Base-by-base conservation (phyloP, 2,888 invertebrate species). In the Orthonychiurus folsomi region DNA sequence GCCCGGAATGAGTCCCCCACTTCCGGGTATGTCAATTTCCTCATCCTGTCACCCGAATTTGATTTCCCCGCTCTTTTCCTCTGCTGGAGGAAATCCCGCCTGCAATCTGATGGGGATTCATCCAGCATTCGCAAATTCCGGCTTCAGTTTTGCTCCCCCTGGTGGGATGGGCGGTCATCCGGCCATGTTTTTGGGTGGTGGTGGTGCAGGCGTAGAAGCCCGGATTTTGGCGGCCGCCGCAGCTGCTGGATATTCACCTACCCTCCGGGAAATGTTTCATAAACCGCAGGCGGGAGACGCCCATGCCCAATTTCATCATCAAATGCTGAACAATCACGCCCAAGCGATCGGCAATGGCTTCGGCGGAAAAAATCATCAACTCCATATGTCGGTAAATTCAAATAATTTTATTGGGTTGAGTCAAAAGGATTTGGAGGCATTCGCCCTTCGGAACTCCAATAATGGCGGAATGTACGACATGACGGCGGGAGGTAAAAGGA, bases 191-290 rank as follows among this genome's bases (percentile, higher is more conserved):
- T 9, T 37, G 37, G 5, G 5, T 37, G 9, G 5, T 15, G 15
- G 15, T 15, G 37, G 37, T 37, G 37, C 9, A 54, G 54, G 63
- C 21, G 61, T 68, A 24, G 72, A 69, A 60, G 70, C 69, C 24
- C 60, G 69, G 53, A 48, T 69, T 21, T 57, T 72, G 3, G 67
- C 67, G 2, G 70, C 67, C 1, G 67, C 67, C 23, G 68, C 70
- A 15, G 67, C 65, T 2, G 70, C 69, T 0, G 70, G 69, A 23
- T 68, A 69, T 52, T 66, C 70, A 5, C 67, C 68, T 48, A 64
- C 68, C 24, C 26, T 52, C 28, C 27, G 55, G 52, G 52, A 52
- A 37, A 37, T 37, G 37, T 37, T 37, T 54, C 59, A 58, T 48
- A 58, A 53, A 24, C 59, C 59, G 15, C 59, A 62, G 3, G 27